Percentiles rank a stretch among this genome's conserved stretches.
These are phyloP conservation scores for Latrodectus hesperus DNA, from an alignment of 2,888 invertebrate genomes.

Conservation along the genomic window DNA sequence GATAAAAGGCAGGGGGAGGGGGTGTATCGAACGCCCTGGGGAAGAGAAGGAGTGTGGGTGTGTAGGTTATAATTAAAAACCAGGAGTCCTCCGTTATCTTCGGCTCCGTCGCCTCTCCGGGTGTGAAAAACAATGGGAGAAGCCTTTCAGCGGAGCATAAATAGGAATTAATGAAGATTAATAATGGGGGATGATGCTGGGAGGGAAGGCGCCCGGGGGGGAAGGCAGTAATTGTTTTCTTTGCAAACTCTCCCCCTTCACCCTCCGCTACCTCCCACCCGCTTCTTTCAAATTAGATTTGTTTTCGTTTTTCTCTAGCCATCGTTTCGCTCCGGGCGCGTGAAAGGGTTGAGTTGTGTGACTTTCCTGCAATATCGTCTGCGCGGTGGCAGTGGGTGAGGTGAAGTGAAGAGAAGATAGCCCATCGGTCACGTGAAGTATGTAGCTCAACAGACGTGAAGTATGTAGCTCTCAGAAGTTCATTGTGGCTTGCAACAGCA, in stretches of 20 bases:
- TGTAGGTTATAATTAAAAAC: slow-evolving; percentile 25
- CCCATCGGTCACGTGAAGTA: no score
- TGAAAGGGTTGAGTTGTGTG: no score
- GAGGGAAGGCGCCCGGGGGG: background rate
- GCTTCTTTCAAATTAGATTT: background rate
- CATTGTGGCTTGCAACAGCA: no score
- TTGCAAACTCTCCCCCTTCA: background rate
- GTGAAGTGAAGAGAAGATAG: no score
- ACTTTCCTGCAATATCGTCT: no score
- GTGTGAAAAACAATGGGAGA: slow-evolving; percentile 15
- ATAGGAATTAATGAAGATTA: slow-evolving; percentile 51
- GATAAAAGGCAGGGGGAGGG: background rate
- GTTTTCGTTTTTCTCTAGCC: background rate
- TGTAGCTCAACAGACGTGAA: no score
- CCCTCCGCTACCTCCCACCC: background rate
- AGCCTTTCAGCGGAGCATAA: slow-evolving; percentile 30
- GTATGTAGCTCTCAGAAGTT: no score
- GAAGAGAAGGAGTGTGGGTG: slow-evolving; percentile 6
- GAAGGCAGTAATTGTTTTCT: background rate
- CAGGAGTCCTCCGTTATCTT: slow-evolving; percentile 20
- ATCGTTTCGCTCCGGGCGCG: no score
- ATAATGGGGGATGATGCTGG: slow-evolving; percentile 4
- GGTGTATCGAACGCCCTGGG: background rate
- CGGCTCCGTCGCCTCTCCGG: background rate
- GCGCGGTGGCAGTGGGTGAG: no score